Conservation (phyloP, 2,888 invertebrate genomes). For the Eugnorisma glareosa region DNA sequence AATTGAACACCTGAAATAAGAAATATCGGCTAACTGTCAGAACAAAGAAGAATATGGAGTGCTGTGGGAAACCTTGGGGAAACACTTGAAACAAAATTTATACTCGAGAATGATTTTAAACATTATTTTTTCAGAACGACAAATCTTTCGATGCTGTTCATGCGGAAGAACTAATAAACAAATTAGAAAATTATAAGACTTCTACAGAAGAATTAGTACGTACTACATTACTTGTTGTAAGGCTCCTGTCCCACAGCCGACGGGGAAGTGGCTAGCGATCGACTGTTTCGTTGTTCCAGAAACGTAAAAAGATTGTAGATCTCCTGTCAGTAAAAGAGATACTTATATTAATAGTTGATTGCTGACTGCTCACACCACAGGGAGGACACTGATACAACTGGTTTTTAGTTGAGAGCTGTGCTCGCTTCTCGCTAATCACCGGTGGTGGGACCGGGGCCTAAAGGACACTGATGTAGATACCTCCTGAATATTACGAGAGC, state of each 20-base stretch:
- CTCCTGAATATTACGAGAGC: not conserved
- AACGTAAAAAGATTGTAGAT: not conserved
- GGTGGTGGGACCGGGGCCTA: not conserved
- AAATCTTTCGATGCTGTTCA: constrained; percentile 67
- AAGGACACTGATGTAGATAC: not conserved
- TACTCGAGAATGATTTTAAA: not conserved
- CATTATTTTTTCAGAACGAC: constrained; percentile 65
- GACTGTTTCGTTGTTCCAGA: not conserved
- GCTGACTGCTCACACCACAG: not conserved
- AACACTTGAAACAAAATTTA: not conserved
- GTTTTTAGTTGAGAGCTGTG: not conserved
- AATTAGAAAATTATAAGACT: constrained; percentile 79
- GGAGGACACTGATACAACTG: not conserved
- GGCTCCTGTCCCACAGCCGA: not conserved
- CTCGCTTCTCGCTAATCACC: not conserved
- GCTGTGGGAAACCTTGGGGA: not conserved
- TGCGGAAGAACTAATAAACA: constrained; percentile 74
- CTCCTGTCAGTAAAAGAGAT: not conserved
- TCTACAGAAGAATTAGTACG: constrained; percentile 79
- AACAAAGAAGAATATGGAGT: not conserved
- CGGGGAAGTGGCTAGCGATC: not conserved
- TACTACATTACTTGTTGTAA: constrained; percentile 24
- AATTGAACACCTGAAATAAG: not conserved
- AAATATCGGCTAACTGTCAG: not conserved
- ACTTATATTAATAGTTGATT: not conserved